Evolutionary conservation across 2,113 vertebrate genomes (phyloP).

Genomic region (Menura novaehollandiae): DNA sequence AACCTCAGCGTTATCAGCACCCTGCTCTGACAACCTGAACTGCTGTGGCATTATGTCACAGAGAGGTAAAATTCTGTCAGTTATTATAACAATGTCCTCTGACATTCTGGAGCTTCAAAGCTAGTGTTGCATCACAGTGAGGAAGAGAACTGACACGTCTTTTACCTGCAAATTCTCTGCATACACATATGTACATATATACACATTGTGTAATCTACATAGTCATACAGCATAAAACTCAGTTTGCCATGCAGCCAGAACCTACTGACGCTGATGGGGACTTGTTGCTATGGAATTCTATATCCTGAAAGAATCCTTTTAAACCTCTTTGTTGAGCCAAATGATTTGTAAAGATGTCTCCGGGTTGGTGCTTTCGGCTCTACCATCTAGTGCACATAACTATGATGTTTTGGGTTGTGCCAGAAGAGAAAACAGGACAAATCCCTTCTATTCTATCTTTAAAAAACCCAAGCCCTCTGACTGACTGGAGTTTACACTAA

Average conservation of each 20-base stretch:
- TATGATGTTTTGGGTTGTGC: neutral
- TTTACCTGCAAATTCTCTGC: neutral
- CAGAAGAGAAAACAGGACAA: neutral
- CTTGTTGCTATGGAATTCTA: neutral
- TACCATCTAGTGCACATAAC: neutral
- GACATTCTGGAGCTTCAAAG: neutral
- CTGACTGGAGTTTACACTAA: neutral
- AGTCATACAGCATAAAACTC: neutral
- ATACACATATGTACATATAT: rapidly evolving
- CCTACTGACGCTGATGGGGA: neutral
- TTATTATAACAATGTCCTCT: neutral
- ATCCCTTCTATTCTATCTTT: neutral
- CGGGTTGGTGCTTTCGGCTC: neutral
- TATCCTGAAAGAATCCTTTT: neutral
- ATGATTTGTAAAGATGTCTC: neutral
- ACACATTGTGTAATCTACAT: neutral
- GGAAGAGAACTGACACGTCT: rapidly evolving
- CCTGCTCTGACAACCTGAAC: neutral
- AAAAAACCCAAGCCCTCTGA: neutral
- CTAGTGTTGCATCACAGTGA: neutral
- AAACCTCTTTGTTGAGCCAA: neutral
- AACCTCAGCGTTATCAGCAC: neutral
- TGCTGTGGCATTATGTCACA: neutral
- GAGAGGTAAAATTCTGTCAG: neutral
- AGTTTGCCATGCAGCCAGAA: neutral